These are phyloP conservation scores for Urocitellus parryii DNA, from an alignment of 2,113 vertebrate species.

Conservation along the genomic window DNA sequence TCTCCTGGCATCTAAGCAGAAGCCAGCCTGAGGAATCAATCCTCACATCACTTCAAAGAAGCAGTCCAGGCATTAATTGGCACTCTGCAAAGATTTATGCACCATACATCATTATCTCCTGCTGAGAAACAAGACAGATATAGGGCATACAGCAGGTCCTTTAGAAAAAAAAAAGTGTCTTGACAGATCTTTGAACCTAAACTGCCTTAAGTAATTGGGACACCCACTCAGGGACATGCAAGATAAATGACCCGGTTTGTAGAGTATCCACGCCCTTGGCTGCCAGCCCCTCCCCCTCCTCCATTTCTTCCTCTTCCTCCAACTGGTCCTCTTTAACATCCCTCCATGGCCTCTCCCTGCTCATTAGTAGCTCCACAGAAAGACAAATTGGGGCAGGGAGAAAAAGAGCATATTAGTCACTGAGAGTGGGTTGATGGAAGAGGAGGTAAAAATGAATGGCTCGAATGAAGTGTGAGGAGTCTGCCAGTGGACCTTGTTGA, in stretches of 20 bases:
- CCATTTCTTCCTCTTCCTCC: constrained; percentile 33
- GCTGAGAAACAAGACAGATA: constrained; percentile 80
- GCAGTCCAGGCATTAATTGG: constrained; percentile 76
- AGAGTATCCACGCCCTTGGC: constrained; percentile 14
- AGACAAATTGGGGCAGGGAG: constrained; percentile 53
- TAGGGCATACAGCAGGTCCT: constrained; percentile 68
- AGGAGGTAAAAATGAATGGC: constrained; percentile 14
- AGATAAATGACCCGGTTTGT: constrained; percentile 74
- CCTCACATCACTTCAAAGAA: constrained; percentile 72
- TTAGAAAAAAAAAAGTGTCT: constrained; percentile 72
- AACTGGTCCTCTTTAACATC: constrained; percentile 3
- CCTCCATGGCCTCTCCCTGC: constrained; percentile 17
- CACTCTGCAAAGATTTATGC: constrained; percentile 79
- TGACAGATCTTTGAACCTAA: constrained; percentile 82
- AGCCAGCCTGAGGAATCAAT: constrained; percentile 53
- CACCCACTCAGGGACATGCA: constrained; percentile 74
- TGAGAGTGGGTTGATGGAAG: background rate
- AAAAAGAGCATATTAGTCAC: constrained; percentile 49
- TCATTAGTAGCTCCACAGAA: constrained; percentile 67
- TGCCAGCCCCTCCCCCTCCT: background rate
- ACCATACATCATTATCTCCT: constrained; percentile 79
- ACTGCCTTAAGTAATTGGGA: constrained; percentile 81
- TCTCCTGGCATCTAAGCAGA: constrained; percentile 31
- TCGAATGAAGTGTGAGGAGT: constrained; percentile 1
- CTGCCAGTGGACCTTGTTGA: background rate